phyloP scores from a whole-genome alignment of 2,797 vertebrate species.

The Babyrousa celebensis region DNA sequence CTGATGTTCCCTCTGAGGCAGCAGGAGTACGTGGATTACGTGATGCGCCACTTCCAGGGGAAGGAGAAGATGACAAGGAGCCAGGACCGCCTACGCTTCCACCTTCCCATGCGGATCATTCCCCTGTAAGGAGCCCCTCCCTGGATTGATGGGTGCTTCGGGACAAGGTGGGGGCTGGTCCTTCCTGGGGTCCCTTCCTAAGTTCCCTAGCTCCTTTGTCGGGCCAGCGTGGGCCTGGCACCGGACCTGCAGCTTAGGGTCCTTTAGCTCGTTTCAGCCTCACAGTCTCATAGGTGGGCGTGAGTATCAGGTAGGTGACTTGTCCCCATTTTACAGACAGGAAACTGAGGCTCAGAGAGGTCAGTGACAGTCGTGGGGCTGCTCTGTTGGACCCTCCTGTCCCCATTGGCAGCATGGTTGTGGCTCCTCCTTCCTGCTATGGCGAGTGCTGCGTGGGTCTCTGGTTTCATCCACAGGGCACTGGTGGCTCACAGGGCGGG shows the following conservation, averaged over 20 bases:
- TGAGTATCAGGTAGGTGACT: not conserved
- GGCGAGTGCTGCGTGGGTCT: not conserved
- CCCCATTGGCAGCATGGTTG: rapidly evolving
- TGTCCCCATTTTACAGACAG: constrained; percentile 21
- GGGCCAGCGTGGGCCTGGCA: not conserved
- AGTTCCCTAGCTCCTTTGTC: not conserved
- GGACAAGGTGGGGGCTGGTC: not conserved
- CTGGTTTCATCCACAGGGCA: not conserved
- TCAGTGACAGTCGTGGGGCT: not conserved
- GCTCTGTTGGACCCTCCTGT: not conserved
- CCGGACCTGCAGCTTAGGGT: not conserved
- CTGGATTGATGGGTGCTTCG: rapidly evolving
- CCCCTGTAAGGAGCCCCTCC: constrained; percentile 76
- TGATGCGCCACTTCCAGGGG: constrained; percentile 82
- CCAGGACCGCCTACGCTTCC: constrained; percentile 78
- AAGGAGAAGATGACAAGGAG: constrained; percentile 79
- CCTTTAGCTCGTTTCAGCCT: not conserved
- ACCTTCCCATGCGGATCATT: constrained; percentile 71
- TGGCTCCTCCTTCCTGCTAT: not conserved
- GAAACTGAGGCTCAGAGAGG: constrained; percentile 37
- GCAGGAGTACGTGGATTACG: constrained; percentile 82
- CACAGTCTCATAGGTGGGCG: no score
- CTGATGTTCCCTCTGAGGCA: constrained; percentile 60
- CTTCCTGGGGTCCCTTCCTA: not conserved
- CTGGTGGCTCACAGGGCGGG: not conserved